Conservation (phyloP, 2,888 invertebrate species). For the Spodoptera exigua region DNA sequence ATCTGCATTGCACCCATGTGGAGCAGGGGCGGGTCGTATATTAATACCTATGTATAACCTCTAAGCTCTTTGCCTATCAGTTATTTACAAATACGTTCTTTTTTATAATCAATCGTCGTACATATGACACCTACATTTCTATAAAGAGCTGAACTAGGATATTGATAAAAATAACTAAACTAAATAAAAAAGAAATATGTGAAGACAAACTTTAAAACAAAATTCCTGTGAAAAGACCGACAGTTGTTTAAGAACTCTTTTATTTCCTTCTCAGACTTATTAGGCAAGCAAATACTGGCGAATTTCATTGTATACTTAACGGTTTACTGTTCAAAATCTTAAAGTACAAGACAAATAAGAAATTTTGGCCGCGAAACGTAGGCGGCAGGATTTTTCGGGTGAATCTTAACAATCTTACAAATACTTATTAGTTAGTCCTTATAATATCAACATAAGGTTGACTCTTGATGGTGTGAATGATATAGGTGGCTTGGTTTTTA, state of each 20-base stretch:
- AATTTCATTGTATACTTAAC: conserved; percentile 76
- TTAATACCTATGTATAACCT: too few species aligned
- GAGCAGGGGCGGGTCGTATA: too few species aligned
- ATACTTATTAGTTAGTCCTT: conserved; percentile 43
- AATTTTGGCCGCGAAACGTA: conserved; percentile 77
- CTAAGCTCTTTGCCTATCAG: too few species aligned
- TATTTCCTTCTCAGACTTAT: conserved; percentile 42
- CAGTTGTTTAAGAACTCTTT: conserved; percentile 19
- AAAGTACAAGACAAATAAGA: conserved; percentile 81
- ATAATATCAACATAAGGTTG: conserved; percentile 30
- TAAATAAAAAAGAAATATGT: background rate
- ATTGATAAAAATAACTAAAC: too few species aligned
- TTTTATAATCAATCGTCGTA: too few species aligned
- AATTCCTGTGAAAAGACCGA: conserved; percentile 32
- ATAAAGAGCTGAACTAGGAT: too few species aligned
- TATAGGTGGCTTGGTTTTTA: conserved; percentile 43
- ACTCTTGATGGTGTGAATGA: conserved; percentile 30
- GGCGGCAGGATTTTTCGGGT: conserved; percentile 71
- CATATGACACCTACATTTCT: too few species aligned
- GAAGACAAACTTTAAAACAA: conserved; percentile 9
- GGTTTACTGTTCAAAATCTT: conserved; percentile 79
- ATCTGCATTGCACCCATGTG: too few species aligned
- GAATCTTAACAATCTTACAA: conserved; percentile 52
- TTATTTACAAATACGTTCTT: too few species aligned
- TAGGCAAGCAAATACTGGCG: conserved; percentile 48